phyloP scores from a whole-genome alignment of 2,888 invertebrate genomes.

The Leucania comma region DNA sequence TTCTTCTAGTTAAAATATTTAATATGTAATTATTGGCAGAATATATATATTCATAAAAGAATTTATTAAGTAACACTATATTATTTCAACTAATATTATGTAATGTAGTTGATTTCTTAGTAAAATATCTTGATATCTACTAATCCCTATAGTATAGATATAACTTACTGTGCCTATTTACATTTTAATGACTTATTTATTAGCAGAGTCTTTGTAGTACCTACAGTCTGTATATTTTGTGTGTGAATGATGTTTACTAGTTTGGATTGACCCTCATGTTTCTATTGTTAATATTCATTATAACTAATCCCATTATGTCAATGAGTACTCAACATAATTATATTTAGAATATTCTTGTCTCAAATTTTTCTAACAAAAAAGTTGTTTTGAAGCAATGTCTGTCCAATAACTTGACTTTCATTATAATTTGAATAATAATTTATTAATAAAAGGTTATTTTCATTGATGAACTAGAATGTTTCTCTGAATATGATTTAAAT shows the following conservation, averaged over 20 bases:
- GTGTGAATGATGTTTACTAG: conserved; percentile 47
- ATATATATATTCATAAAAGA: conserved; percentile 17
- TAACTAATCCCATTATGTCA: conserved; percentile 29
- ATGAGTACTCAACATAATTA: conserved; percentile 20
- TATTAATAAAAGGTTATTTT: background rate
- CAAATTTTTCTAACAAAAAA: background rate
- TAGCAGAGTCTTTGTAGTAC: conserved; percentile 43
- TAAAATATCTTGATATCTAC: conserved; percentile 24
- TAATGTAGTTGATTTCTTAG: conserved; percentile 38
- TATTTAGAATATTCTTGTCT: conserved; percentile 7
- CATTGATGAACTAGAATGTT: background rate
- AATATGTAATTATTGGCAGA: conserved; percentile 21
- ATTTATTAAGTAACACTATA: conserved; percentile 14
- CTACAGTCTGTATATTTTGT: conserved; percentile 36
- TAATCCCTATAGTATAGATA: conserved; percentile 23
- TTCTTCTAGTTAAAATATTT: conserved; percentile 23
- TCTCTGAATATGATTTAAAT: background rate
- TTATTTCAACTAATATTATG: conserved; percentile 37
- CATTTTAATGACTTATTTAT: conserved; percentile 35
- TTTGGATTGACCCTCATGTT: conserved; percentile 25
- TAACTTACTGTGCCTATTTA: conserved; percentile 25
- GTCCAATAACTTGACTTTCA: conserved; percentile 11
- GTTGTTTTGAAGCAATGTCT: background rate
- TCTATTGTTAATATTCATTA: conserved; percentile 41
- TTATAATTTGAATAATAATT: background rate